Evolutionary conservation across 2,797 vertebrate species (phyloP), one percentile per base, ranked within the genome.

Genomic region (Scleropages formosus): DNA sequence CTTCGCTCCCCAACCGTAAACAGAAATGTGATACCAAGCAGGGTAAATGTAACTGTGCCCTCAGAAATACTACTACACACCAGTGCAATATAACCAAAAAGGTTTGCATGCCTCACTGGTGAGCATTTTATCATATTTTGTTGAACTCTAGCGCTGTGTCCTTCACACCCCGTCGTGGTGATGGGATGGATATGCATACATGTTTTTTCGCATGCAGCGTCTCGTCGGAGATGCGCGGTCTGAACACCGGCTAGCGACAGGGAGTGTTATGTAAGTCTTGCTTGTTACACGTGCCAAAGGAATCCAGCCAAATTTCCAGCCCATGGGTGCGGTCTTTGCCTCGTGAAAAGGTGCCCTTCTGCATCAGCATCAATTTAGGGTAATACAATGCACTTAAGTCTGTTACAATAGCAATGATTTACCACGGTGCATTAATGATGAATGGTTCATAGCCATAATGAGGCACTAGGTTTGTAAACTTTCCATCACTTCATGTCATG

Each of bases 241-340:
- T 59, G 24, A 39, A 53, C 53, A 15, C 68, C 53, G 51, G 15
- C 46, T 11, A 53, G 51, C 31, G 26, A 26, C 16, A n/a, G 53
- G 58, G 49, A 59, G 69, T 24, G n/a, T 71, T 71, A 58, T 20
- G 69, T 71, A 71, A 71, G 27, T 24, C 51, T 26, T 31, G 18
- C 6, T 58, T 58, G 69, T 71, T 47, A 71, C 24, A 71, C 24
- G 8, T 24, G 27, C 56, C 51, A 69, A 15, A 20, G 67, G 67
- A 47, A 10, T 53, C 16, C 20, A 24, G 67, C 67, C 44, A 49
- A 53, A 69, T 49, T 53, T 69, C 67, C 67, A 26, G 24, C 24
- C 4, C 49, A 4, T 47, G 18, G 24, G 66, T 68, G n/a, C 18
- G 24, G 47, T 13, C 26, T 24, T 26, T 46, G 20, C 24, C 67